phyloP scores from a whole-genome alignment of 2,113 vertebrate species.

The Pseudonaja textilis region DNA sequence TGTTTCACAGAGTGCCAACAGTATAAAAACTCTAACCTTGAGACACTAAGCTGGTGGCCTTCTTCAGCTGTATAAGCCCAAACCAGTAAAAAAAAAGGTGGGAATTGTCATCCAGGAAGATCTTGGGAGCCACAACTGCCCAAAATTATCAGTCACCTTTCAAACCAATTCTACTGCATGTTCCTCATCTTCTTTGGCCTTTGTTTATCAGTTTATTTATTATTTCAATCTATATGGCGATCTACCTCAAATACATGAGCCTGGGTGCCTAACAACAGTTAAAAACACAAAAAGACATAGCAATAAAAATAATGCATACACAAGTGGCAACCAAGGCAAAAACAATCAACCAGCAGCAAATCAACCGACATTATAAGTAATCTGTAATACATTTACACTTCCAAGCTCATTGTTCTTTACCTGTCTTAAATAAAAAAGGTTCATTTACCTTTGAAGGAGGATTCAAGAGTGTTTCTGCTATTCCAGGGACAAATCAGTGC shows the following conservation, averaged over 20 bases:
- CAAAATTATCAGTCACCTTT: not conserved
- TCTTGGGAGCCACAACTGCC: not conserved
- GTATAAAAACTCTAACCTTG: not conserved
- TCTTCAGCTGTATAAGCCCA: not conserved
- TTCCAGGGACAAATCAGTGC: not conserved
- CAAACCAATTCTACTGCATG: not conserved
- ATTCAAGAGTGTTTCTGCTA: not conserved
- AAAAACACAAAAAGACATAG: not conserved
- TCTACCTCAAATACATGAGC: not conserved
- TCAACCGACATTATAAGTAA: not conserved
- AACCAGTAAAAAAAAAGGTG: not conserved
- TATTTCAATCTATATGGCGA: not conserved
- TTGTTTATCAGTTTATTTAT: not conserved
- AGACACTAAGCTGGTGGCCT: not conserved
- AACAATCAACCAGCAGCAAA: not conserved
- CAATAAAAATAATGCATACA: not conserved
- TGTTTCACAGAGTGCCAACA: not conserved
- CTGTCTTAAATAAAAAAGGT: not conserved
- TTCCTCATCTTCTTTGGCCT: not conserved
- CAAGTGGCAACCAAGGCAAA: not conserved
- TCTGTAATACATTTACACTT: not conserved
- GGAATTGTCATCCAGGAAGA: not conserved
- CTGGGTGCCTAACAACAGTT: not conserved
- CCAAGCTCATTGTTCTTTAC: not conserved
- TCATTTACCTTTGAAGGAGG: not conserved